Percentiles rank a stretch among this genome's conserved stretches.
These are phyloP conservation scores for Hemiprocne comata DNA, from an alignment of 2,113 vertebrate genomes.

Conservation along the genomic window DNA sequence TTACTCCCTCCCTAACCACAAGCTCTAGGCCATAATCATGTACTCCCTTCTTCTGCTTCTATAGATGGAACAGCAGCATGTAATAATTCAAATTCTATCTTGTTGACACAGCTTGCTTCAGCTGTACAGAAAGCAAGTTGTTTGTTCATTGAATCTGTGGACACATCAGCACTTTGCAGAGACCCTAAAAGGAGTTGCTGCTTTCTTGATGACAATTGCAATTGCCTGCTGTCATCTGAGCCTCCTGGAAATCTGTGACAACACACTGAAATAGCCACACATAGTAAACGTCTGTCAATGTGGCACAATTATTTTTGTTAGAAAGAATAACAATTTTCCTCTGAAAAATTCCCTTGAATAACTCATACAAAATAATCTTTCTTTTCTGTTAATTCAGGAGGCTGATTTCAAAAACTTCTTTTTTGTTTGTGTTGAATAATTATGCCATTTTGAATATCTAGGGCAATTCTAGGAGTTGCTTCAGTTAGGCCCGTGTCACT, in stretches of 20 bases:
- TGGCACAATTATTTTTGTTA: neutral
- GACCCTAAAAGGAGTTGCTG: slow-evolving; percentile 47
- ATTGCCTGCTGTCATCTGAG: neutral
- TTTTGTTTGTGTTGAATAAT: neutral
- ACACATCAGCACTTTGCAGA: slow-evolving; percentile 72
- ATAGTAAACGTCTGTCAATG: neutral
- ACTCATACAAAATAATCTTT: neutral
- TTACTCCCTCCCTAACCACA: slow-evolving; percentile 70
- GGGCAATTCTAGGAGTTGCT: neutral
- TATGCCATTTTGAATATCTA: neutral
- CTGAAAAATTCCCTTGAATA: neutral
- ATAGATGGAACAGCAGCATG: slow-evolving; percentile 58
- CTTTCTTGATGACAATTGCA: slow-evolving; percentile 31
- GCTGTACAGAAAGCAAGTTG: slow-evolving; percentile 72
- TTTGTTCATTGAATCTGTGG: slow-evolving; percentile 67
- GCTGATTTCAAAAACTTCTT: neutral
- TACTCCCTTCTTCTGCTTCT: slow-evolving; percentile 73
- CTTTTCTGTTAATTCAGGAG: neutral
- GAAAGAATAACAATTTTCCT: neutral
- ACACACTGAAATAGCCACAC: neutral
- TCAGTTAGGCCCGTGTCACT: neutral
- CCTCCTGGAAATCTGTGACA: neutral
- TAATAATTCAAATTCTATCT: slow-evolving; percentile 75
- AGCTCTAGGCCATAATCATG: slow-evolving; percentile 66
- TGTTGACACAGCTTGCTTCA: slow-evolving; percentile 80